phyloP scores from a whole-genome alignment of 2,888 invertebrate species.

The Tethea ocularis region DNA sequence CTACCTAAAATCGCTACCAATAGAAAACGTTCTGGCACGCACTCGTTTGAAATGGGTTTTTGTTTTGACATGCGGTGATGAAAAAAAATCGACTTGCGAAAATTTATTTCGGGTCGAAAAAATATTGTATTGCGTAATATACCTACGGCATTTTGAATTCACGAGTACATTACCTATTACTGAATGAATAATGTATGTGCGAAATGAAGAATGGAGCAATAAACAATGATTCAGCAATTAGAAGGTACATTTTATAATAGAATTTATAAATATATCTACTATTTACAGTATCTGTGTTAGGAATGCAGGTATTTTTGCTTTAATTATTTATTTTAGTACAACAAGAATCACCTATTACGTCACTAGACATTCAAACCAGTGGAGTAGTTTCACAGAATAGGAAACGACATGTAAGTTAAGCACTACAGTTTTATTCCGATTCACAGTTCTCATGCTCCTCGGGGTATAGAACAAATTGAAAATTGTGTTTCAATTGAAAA shows the following conservation, averaged over 20 bases:
- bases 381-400: not conserved
- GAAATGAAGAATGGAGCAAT: not conserved
- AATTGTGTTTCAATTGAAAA: not conserved
- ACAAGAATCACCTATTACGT: not conserved
- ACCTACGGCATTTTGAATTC: not conserved
- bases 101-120: conserved; percentile 8
- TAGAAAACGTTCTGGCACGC: conserved; percentile 4
- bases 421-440: conserved; percentile 3
- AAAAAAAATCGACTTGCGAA: conserved; percentile 9
- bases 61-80: conserved; percentile 12
- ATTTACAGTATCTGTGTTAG: no score
- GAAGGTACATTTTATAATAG: not conserved
- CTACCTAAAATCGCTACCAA: not conserved
- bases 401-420: conserved; percentile 6
- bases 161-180: not conserved
- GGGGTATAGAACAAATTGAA: not conserved
- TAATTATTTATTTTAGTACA: not conserved
- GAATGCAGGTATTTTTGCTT: no score
- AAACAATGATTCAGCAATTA: not conserved
- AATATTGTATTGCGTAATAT: conserved; percentile 4
- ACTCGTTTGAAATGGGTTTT: conserved; percentile 9
- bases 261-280: not conserved
- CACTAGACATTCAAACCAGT: not conserved
- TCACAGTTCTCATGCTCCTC: conserved; percentile 5
- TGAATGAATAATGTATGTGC: not conserved